phyloP scores from a whole-genome alignment of 2,113 vertebrate genomes.

The Myrmecobius fasciatus region DNA sequence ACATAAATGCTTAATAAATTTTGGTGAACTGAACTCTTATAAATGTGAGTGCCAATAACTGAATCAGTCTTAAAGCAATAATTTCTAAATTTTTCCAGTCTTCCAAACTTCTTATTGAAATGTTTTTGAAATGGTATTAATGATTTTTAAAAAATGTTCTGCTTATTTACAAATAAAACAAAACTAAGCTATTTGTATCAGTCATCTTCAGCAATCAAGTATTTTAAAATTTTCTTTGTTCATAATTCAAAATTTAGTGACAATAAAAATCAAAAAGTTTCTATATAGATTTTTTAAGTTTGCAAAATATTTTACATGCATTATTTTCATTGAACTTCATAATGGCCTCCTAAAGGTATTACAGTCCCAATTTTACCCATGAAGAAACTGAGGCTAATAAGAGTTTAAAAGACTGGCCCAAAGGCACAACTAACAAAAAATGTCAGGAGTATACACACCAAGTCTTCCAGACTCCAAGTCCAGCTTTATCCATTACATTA shows the following conservation, averaged over 20 bases:
- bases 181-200: background rate
- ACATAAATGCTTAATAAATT: background rate
- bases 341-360: background rate
- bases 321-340: background rate
- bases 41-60: background rate
- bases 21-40: background rate
- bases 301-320: background rate
- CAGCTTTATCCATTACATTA: background rate
- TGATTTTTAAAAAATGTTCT: background rate
- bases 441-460: background rate
- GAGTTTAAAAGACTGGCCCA: background rate
- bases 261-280: background rate
- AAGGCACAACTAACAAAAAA: background rate
- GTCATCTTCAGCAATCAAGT: background rate
- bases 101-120: slow-evolving; percentile 30
- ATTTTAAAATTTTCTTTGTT: background rate
- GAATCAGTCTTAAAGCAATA: slow-evolving; percentile 26
- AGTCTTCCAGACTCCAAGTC: background rate
- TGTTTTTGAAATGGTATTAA: background rate
- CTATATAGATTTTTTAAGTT: background rate
- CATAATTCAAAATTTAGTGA: background rate
- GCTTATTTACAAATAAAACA: slow-evolving; percentile 52
- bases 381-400: background rate
- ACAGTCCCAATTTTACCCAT: background rate
- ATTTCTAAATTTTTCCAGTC: slow-evolving; percentile 38